Base-by-base conservation (phyloP, 2,797 vertebrate genomes). In the Cuniculus paca region DNA sequence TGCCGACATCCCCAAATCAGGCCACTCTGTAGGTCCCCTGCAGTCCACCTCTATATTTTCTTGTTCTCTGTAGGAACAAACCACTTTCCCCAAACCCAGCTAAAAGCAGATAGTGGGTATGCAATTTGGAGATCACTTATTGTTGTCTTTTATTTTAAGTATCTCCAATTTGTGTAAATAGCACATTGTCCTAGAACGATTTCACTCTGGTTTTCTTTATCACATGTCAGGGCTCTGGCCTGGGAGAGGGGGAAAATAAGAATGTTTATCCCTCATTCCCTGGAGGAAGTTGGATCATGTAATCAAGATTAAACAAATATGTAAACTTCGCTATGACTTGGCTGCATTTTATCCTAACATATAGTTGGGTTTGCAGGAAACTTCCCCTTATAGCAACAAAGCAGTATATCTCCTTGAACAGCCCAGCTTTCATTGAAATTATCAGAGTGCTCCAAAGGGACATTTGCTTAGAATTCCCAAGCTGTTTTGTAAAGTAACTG, bases 221-320 rank as follows among this genome's bases (percentile, higher is more conserved):
- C 8, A 36, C 88, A 65, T 8, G 39, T 94, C 56, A 92, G 92
- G 95, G 90, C 97, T 83, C 50, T 8, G 1, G 95, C 94, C 79
- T 95, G 56, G 72, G 95, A 79, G 28, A 52, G 31, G 13, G 63
- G 28, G 26, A 7, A 0, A 8, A 4, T 10, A 17, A 19, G 39
- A 90, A 93, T 97, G 92, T 97, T 94, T 98, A 95, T 98, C 88
- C 85, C 86, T 79, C 82, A 58, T 78, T 98, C 97, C 95, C 95
- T 72, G 95, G 78, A 97, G 97, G 95, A 96, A 96, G 97, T 97
- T 95, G 96, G 96, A 97, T 97, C 34, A 0, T 3, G 1, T 54
- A 0, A 12, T 95, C 96, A 75, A 91, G 94, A 95, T 95, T 94
- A 93, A 95, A 97, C 96, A 96, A 89, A 90, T 77, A 94, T 90